Conservation (phyloP, 2,113 vertebrate species). For the Oreotrochilus melanogaster region DNA sequence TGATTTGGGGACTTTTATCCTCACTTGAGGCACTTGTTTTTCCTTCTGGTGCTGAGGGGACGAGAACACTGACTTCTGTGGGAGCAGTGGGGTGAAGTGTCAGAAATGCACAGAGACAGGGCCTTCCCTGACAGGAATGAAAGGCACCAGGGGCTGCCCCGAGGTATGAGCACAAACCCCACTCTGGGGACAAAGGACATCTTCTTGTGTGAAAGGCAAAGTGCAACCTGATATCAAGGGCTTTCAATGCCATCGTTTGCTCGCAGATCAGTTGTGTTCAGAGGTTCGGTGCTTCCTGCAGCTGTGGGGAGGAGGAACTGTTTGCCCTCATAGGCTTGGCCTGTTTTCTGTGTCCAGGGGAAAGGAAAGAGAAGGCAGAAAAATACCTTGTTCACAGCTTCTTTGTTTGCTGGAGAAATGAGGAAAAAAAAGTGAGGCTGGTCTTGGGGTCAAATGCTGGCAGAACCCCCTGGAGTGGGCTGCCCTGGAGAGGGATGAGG, state of each 20-base stretch:
- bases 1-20: neutral
- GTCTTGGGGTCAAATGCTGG: neutral
- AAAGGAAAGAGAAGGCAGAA: neutral
- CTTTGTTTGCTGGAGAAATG: neutral
- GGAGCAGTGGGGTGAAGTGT: accelerated
- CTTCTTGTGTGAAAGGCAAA: neutral
- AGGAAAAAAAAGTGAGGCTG: neutral
- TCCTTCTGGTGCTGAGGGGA: neutral
- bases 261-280: neutral
- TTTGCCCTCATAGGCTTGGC: accelerated
- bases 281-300: accelerated
- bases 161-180: too few species aligned
- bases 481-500: neutral
- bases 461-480: neutral
- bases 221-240: neutral
- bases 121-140: accelerated
- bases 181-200: accelerated
- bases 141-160: accelerated
- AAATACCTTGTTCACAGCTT: neutral
- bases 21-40: neutral
- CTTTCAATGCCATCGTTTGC: neutral
- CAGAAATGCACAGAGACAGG: neutral
- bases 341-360: neutral
- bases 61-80: accelerated
- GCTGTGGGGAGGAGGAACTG: accelerated